These are phyloP conservation scores for Lasioglossum albipes DNA, from an alignment of 1,140 invertebrate species.

Conservation along the genomic window DNA sequence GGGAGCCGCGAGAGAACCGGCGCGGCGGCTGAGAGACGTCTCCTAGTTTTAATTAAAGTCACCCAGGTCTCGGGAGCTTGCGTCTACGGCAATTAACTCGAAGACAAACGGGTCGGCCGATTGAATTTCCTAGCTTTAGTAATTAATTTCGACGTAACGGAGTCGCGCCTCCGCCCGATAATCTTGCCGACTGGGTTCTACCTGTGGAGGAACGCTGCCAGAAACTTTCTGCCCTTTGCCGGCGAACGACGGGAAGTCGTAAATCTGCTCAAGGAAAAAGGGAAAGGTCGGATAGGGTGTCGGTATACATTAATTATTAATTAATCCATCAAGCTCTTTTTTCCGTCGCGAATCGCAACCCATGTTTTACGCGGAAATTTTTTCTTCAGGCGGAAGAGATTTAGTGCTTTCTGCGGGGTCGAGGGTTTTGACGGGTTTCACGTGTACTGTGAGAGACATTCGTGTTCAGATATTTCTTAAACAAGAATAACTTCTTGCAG, in stretches of 20 bases:
- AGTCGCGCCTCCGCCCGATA: conserved; percentile 3
- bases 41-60: conserved; percentile 50
- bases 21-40: conserved; percentile 13
- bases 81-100: conserved; percentile 49
- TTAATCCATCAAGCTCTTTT: too few species aligned
- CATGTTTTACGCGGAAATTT: too few species aligned
- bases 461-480: too few species aligned
- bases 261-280: not conserved
- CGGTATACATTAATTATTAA: too few species aligned
- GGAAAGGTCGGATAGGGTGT: too few species aligned
- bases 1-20: not conserved
- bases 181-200: conserved; percentile 3
- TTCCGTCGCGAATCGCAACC: too few species aligned
- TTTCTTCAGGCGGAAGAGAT: too few species aligned
- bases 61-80: conserved; percentile 3
- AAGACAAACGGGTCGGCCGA: conserved; percentile 47
- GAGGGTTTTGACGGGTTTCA: too few species aligned
- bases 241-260: not conserved
- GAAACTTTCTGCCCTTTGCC: not conserved
- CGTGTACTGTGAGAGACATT: too few species aligned
- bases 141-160: conserved; percentile 57
- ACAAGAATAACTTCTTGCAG: too few species aligned
- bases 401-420: too few species aligned
- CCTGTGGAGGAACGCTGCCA: not conserved
- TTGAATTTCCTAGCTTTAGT: conserved; percentile 57